Base-by-base conservation (phyloP, 2,888 invertebrate genomes). In the Cerastis rubricosa region DNA sequence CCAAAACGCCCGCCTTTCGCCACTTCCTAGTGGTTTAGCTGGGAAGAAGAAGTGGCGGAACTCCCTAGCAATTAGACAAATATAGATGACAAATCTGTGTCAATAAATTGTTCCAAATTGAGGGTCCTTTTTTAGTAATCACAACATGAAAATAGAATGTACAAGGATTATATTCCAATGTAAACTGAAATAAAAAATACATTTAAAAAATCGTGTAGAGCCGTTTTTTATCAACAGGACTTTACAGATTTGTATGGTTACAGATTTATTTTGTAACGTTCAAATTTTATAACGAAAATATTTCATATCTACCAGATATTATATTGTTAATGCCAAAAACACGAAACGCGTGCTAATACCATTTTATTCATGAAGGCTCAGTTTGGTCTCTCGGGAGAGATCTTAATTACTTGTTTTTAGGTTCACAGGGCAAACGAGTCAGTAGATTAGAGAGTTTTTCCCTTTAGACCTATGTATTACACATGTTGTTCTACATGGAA, bases 391-490 rank as follows among this genome's bases (percentile, higher is more conserved):
- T 22, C 3, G 84, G 78, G 90, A 84, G 80, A 76, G 49, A 78
- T 86, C 89, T 89, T 93, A 92, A 93, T 93, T 93, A 91, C 90
- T 74, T 82, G 90, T 90, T 92, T 91, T 91, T 90, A 76, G 89
- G 87, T 87, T 88, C 86, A 89, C 83, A 83, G 81, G 85, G 86
- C 74, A 89, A 91, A 91, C 89, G 89, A 90, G 88, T 88, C 78
- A 68, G 89, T 87, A 85, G 87, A 91, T 92, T 90, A 91, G 83
- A 86, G 82, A 86, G 82, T 81, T 89, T 90, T 91, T 88, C 85
- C 86, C 85, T 71, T 72, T 66, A 78, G 67, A 71, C 72, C 49
- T 63, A 45, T 64, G 45, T 68, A 59, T 82, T 70, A 83, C 74
- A 71, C 67, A 80, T 71, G 74, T 64, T 74, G 57, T 74, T 25